Conservation (phyloP, 1,140 invertebrate species). For the Caenorhabditis tropicalis region DNA sequence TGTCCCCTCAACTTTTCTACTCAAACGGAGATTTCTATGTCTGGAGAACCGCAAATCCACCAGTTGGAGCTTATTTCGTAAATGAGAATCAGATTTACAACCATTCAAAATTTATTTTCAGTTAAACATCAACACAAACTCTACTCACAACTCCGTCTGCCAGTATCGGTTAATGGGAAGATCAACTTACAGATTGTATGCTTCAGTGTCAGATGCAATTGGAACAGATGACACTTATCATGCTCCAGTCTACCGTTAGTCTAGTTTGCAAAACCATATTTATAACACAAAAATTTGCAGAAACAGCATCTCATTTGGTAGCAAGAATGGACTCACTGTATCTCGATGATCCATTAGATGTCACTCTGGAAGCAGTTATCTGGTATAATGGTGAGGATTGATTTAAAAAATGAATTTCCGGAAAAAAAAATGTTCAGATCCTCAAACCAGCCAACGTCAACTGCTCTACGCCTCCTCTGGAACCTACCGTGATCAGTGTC, state of each 20-base stretch:
- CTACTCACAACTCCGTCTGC: neutral
- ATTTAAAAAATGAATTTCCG: neutral
- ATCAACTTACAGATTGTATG: slow-evolving; percentile 17
- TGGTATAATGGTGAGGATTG: slow-evolving; percentile 46
- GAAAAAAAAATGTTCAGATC: neutral
- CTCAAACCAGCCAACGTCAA: slow-evolving; percentile 46
- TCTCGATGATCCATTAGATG: slow-evolving; percentile 38
- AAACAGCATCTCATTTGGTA: slow-evolving; percentile 35
- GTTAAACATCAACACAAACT: slow-evolving; percentile 39
- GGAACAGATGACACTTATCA: slow-evolving; percentile 2
- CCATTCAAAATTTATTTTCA: neutral
- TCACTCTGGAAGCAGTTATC: slow-evolving; percentile 44
- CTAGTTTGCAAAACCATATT: neutral
- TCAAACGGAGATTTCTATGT: slow-evolving; percentile 39
- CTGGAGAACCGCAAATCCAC: slow-evolving; percentile 4
- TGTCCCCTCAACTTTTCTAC: neutral
- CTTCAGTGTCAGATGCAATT: neutral
- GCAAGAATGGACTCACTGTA: slow-evolving; percentile 38
- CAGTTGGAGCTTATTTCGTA: slow-evolving; percentile 38
- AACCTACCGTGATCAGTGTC: slow-evolving; percentile 46
- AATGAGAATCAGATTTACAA: neutral
- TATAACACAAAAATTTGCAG: neutral
- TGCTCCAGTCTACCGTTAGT: neutral
- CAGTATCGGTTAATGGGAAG: slow-evolving; percentile 26
- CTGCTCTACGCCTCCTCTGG: slow-evolving; percentile 55